A percentile compares a stretch with the other conserved stretches of the same genome.
phyloP scores from a whole-genome alignment of 2,888 invertebrate genomes.

The Diabrotica balteata region DNA sequence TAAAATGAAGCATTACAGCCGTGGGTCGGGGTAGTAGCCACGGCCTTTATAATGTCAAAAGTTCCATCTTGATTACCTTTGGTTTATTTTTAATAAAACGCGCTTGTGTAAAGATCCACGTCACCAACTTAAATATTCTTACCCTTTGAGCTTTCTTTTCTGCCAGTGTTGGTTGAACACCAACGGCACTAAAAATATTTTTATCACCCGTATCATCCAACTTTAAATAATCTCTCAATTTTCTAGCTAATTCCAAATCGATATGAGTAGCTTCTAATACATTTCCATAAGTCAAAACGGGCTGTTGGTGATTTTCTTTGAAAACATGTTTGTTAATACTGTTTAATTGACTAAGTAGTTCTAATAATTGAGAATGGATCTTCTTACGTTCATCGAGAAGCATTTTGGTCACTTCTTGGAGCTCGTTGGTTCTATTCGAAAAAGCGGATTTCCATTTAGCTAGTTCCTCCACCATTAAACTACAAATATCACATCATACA shows the following conservation, averaged over 20 bases:
- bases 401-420: constrained; percentile 73
- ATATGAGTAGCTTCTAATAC: constrained; percentile 70
- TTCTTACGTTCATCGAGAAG: constrained; percentile 74
- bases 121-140: constrained; percentile 27
- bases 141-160: constrained; percentile 62
- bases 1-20: too few relatives aligned
- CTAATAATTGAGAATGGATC: constrained; percentile 69
- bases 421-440: constrained; percentile 72
- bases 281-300: constrained; percentile 64
- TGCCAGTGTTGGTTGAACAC: constrained; percentile 51
- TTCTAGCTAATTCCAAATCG: constrained; percentile 70
- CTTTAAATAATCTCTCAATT: constrained; percentile 59
- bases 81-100: too few relatives aligned
- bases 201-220: constrained; percentile 46
- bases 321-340: constrained; percentile 60
- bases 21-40: too few relatives aligned
- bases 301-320: constrained; percentile 40
- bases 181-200: constrained; percentile 3
- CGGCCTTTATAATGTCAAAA: too few relatives aligned
- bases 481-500: constrained; percentile 56
- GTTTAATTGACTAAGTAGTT: constrained; percentile 69
- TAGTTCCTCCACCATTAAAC: constrained; percentile 91
- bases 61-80: too few relatives aligned
- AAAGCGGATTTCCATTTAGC: constrained; percentile 85
- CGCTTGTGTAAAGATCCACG: too few relatives aligned